These are phyloP conservation scores for Trematocara marginatum DNA, from an alignment of 2,113 vertebrate species.

Conservation along the genomic window DNA sequence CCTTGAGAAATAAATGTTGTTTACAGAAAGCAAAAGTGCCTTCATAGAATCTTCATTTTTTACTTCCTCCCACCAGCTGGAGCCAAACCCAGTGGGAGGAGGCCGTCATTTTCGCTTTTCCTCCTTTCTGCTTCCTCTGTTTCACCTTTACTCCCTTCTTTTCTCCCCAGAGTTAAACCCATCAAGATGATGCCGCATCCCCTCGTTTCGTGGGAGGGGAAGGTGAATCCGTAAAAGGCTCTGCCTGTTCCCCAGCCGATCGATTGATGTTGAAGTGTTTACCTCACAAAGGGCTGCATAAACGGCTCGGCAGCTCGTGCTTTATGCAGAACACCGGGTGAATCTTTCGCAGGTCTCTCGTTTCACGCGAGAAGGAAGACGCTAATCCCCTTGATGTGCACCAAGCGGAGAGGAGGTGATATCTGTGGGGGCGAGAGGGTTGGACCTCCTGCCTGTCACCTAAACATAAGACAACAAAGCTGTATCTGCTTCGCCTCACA, in stretches of 20 bases:
- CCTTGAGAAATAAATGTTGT: background rate
- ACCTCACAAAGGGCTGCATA: conserved; percentile 40
- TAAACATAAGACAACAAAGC: conserved; percentile 36
- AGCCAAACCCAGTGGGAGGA: conserved; percentile 37
- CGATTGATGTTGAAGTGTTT: conserved; percentile 53
- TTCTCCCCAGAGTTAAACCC: conserved; percentile 28
- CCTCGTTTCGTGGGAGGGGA: conserved; percentile 36
- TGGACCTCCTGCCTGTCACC: conserved; percentile 57
- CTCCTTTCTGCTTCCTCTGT: conserved; percentile 7
- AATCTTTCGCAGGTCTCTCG: conserved; percentile 23
- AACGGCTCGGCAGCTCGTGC: background rate
- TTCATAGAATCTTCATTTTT: background rate
- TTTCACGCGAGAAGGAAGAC: conserved; percentile 48
- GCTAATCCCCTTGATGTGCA: conserved; percentile 50
- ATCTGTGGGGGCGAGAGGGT: conserved; percentile 38
- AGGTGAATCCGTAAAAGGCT: conserved; percentile 47
- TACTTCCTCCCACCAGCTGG: conserved; percentile 32
- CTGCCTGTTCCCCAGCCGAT: conserved; percentile 17
- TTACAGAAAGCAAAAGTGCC: background rate
- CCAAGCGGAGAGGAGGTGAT: conserved; percentile 42
- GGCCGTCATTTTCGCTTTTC: conserved; percentile 35
- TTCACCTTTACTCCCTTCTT: conserved; percentile 27
- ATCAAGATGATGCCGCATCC: conserved; percentile 11
- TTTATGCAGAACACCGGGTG: conserved; percentile 31
- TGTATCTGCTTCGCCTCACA: background rate